Conservation (phyloP, 2,888 invertebrate genomes). For the Labia minor region DNA sequence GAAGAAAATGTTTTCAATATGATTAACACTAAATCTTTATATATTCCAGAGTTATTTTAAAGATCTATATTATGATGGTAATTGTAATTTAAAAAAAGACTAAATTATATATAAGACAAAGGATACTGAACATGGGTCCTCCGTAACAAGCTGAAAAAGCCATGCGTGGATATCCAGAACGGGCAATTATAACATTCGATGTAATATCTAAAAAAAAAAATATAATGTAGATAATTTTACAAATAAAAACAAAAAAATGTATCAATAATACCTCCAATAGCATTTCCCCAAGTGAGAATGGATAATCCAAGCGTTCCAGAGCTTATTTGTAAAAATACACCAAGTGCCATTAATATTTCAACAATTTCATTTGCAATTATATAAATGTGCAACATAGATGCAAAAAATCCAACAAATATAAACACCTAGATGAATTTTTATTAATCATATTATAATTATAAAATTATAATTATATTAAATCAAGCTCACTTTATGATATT, state of each 20-base stretch:
- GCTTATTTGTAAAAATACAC: slow-evolving; percentile 38
- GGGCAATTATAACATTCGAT: slow-evolving; percentile 48
- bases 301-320: slow-evolving; percentile 42
- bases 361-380: slow-evolving; percentile 43
- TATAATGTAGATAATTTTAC: neutral
- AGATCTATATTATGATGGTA: no score
- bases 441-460: neutral
- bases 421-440: slow-evolving; percentile 28
- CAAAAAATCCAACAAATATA: slow-evolving; percentile 40
- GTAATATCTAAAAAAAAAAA: slow-evolving; percentile 42
- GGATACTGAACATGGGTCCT: slow-evolving; percentile 53
- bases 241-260: neutral
- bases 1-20: no score
- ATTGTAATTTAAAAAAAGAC: no score
- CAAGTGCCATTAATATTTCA: slow-evolving; percentile 35
- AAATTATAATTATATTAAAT: neutral
- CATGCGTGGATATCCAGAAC: slow-evolving; percentile 52
- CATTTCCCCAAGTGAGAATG: slow-evolving; percentile 44
- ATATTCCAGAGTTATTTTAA: no score
- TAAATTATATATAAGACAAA: no score
- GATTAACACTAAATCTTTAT: no score
- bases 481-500: neutral
- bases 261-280: slow-evolving; percentile 33
- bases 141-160: slow-evolving; percentile 57
- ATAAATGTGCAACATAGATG: slow-evolving; percentile 44